Percentiles rank a stretch among this genome's conserved stretches.
Conservation (phyloP, 2,797 vertebrate genomes). For the Stomatorhinus walkeri region DNA sequence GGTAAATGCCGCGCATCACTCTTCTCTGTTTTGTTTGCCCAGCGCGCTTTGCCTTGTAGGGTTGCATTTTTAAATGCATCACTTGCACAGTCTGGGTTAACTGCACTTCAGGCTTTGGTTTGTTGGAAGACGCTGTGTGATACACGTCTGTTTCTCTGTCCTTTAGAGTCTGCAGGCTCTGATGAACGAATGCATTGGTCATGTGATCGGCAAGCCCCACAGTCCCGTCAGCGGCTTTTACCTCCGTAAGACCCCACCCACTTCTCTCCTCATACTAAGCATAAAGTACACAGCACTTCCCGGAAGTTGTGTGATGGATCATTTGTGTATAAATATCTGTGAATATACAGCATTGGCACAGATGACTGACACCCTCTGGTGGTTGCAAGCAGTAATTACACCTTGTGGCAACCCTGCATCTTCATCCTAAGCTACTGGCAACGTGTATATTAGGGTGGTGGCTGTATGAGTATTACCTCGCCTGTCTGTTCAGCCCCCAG, state of each 20-base stretch:
- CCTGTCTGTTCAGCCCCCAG: conserved; percentile 67
- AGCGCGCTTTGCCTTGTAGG: neutral
- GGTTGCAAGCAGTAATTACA: neutral
- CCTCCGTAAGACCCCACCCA: conserved; percentile 70
- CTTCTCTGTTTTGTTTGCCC: neutral
- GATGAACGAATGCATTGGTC: conserved; percentile 98
- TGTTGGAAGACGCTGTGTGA: neutral
- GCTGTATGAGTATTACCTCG: neutral
- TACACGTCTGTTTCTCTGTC: conserved; percentile 20
- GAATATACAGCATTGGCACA: neutral
- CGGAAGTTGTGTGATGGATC: neutral
- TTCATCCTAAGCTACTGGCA: neutral
- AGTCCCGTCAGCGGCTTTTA: conserved; percentile 94
- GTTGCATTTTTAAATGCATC: neutral
- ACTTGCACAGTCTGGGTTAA: neutral
- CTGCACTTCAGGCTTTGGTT: neutral
- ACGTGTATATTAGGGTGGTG: neutral
- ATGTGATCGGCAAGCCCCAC: conserved; percentile 97
- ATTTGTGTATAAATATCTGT: neutral
- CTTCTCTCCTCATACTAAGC: conserved; percentile 25
- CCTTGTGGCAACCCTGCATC: neutral
- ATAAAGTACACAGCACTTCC: neutral
- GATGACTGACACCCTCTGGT: neutral
- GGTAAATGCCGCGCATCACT: conserved; percentile 56
- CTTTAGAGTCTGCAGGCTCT: conserved; percentile 86